These are phyloP conservation scores for Halichoerus grypus DNA, from an alignment of 2,113 vertebrate genomes.

Conservation along the genomic window DNA sequence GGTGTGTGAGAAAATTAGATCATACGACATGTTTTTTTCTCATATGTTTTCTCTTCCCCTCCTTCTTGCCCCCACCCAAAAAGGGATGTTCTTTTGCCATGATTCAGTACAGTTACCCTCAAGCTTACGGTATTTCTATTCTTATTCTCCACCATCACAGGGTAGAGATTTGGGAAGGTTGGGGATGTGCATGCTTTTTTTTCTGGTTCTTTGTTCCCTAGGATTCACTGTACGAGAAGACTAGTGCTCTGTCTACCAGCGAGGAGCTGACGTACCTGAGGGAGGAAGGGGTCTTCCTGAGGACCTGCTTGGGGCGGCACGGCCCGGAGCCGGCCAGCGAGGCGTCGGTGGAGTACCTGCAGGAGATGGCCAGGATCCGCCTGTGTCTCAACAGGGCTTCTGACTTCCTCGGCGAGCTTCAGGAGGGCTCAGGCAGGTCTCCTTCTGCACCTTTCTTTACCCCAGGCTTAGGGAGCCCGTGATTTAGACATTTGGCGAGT, in stretches of 20 bases:
- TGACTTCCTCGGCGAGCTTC: slow-evolving; percentile 84
- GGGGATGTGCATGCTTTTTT: background rate
- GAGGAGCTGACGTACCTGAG: slow-evolving; percentile 71
- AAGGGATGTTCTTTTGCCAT: background rate
- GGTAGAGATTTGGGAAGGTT: background rate
- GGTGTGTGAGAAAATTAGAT: background rate
- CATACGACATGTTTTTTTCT: background rate
- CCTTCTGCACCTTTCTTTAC: accelerated
- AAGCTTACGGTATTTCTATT: background rate
- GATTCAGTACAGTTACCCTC: background rate
- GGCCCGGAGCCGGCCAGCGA: background rate
- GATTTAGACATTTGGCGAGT: background rate
- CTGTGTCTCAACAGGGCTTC: slow-evolving; percentile 91
- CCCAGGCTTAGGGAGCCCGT: accelerated
- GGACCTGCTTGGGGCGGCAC: background rate
- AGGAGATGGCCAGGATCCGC: slow-evolving; percentile 91
- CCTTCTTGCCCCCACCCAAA: background rate
- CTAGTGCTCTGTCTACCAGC: slow-evolving; percentile 80
- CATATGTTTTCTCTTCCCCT: background rate
- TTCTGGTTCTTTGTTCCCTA: slow-evolving; percentile 65
- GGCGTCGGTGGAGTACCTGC: slow-evolving; percentile 89
- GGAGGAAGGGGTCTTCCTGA: slow-evolving; percentile 85
- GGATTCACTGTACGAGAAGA: slow-evolving; percentile 94
- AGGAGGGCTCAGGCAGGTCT: slow-evolving; percentile 67
- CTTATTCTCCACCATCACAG: accelerated